These are phyloP conservation scores for Parnassius glacialis DNA, from an alignment of 2,888 invertebrate genomes.

Conservation along the genomic window DNA sequence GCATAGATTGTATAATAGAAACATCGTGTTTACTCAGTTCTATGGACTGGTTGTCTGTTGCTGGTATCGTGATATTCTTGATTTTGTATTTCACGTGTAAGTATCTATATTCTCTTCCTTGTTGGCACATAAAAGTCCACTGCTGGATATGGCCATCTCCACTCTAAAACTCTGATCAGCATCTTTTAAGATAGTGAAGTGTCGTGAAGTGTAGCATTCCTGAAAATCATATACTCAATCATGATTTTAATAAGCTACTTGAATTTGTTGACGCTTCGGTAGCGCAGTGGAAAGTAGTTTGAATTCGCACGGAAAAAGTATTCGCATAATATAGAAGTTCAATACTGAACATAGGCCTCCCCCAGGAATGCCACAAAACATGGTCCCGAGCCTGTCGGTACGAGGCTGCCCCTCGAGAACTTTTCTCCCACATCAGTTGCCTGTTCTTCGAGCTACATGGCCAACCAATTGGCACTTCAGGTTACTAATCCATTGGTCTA, in stretches of 20 bases:
- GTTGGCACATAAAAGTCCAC: background rate
- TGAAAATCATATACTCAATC: background rate
- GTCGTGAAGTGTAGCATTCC: background rate
- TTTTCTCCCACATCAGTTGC: too few species aligned
- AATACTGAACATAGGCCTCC: too few species aligned
- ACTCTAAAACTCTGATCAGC: background rate
- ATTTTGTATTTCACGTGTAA: constrained; percentile 16
- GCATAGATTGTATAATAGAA: constrained; percentile 3
- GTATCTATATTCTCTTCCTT: background rate
- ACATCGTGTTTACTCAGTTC: constrained; percentile 15
- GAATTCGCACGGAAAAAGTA: background rate
- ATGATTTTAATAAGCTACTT: background rate
- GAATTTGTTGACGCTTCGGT: too few species aligned
- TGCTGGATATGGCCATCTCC: background rate
- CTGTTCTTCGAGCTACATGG: too few species aligned
- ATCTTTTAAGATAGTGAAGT: background rate
- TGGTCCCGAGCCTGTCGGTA: too few species aligned
- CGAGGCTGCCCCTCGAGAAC: too few species aligned
- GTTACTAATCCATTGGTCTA: too few species aligned
- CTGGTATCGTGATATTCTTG: constrained; percentile 5
- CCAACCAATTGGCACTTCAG: too few species aligned
- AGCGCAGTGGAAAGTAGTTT: background rate
- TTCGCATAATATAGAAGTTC: too few species aligned
- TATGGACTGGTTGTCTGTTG: constrained; percentile 22
- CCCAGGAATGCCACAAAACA: too few species aligned